These are phyloP conservation scores for Nicator chloris DNA, from an alignment of 2,113 vertebrate species.

Conservation along the genomic window DNA sequence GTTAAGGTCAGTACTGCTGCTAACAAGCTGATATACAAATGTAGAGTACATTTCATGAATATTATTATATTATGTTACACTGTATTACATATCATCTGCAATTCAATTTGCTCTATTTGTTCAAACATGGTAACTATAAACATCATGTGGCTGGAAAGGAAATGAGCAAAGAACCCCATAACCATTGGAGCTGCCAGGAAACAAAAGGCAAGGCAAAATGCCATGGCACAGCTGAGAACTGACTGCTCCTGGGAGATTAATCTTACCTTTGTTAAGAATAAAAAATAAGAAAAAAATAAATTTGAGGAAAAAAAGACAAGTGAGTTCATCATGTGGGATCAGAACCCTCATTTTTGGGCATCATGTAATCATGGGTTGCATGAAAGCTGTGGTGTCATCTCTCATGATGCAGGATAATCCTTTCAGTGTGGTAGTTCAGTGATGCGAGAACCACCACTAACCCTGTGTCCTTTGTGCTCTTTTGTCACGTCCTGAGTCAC, in stretches of 20 bases:
- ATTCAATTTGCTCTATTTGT: not conserved
- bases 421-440: not conserved
- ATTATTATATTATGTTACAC: not conserved
- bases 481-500: not conserved
- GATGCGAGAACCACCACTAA: not conserved
- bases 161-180: not conserved
- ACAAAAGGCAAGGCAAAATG: not conserved
- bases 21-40: not conserved
- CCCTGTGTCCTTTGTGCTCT: not conserved
- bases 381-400: not conserved
- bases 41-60: not conserved
- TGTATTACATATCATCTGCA: not conserved
- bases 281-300: not conserved
- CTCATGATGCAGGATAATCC: not conserved
- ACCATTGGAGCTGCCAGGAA: not conserved
- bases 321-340: not conserved
- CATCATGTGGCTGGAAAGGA: not conserved
- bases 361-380: not conserved
- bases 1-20: not conserved
- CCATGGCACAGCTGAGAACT: not conserved
- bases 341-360: not conserved
- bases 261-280: not conserved
- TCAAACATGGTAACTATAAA: not conserved
- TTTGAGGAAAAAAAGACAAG: not conserved
- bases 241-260: not conserved